Percentiles rank a stretch among this genome's conserved stretches.
phyloP scores from a whole-genome alignment of 53 echinoderm and acorn worm genomes.

The Astropecten irregularis region DNA sequence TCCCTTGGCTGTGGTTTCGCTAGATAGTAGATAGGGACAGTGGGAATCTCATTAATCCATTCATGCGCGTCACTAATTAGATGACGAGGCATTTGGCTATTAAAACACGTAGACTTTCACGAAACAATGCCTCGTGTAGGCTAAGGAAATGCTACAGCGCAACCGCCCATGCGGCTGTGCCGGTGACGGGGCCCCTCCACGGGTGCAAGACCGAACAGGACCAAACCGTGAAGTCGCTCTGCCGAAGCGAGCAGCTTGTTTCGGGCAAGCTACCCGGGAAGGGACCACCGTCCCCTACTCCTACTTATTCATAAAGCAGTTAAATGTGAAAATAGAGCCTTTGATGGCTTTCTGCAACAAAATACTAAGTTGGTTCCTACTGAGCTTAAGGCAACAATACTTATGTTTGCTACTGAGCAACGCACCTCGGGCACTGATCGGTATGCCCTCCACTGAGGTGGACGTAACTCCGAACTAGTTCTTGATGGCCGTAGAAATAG shows the following conservation, averaged over 20 bases:
- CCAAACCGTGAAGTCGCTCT: neutral
- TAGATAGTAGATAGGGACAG: too few species aligned
- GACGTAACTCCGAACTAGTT: too few species aligned
- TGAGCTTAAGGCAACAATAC: conserved; percentile 4
- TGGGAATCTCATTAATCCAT: too few species aligned
- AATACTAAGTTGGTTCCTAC: neutral
- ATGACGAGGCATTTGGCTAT: neutral
- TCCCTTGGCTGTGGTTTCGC: too few species aligned
- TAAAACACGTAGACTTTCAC: neutral
- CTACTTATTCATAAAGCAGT: conserved; percentile 15
- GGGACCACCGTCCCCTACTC: neutral
- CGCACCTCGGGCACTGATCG: too few species aligned
- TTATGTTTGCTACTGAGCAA: too few species aligned
- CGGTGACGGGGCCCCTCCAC: too few species aligned
- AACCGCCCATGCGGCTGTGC: neutral
- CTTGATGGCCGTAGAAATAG: too few species aligned
- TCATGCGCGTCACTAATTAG: too few species aligned
- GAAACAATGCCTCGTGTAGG: neutral
- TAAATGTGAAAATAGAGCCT: conserved; percentile 31
- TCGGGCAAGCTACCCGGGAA: too few species aligned
- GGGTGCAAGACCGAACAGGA: neutral
- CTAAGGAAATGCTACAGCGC: neutral
- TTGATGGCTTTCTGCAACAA: conserved; percentile 12
- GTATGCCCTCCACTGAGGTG: too few species aligned
- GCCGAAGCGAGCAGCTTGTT: neutral